Percentiles rank a stretch among this genome's conserved stretches.
Conservation (phyloP, 1,140 invertebrate genomes). For the Drosophila gunungcola region DNA sequence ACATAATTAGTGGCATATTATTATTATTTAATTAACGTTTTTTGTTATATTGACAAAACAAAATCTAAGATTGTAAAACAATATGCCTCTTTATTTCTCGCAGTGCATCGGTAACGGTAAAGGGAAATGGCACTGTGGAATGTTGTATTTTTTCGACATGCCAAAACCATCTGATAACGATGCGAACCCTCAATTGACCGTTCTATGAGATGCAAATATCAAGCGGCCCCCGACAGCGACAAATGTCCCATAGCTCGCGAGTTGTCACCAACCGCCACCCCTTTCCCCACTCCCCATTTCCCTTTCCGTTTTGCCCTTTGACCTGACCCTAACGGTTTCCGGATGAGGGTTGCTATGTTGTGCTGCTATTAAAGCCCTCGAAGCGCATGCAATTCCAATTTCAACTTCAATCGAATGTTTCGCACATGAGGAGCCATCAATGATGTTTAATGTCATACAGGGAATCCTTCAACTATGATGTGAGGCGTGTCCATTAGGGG, state of each 20-base stretch:
- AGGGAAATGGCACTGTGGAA: slow-evolving; percentile 44
- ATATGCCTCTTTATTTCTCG: background rate
- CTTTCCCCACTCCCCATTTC: background rate
- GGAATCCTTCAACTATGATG: slow-evolving; percentile 45
- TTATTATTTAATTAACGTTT: too few species aligned
- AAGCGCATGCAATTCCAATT: slow-evolving; percentile 43
- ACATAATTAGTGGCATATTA: too few species aligned
- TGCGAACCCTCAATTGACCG: slow-evolving; percentile 49
- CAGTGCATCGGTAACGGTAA: slow-evolving; percentile 19
- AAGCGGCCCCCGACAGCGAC: slow-evolving; percentile 35
- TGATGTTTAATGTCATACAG: slow-evolving; percentile 44
- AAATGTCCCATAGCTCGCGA: slow-evolving; percentile 34
- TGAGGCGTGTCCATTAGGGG: slow-evolving; percentile 37
- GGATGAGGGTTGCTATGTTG: slow-evolving; percentile 39
- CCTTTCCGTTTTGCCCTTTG: background rate
- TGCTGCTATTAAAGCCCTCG: slow-evolving; percentile 26
- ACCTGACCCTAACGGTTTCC: slow-evolving; percentile 25
- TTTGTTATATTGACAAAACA: background rate
- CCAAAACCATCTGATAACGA: slow-evolving; percentile 48
- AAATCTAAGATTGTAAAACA: too few species aligned
- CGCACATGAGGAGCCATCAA: slow-evolving; percentile 48
- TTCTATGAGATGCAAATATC: slow-evolving; percentile 48
- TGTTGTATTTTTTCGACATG: slow-evolving; percentile 35
- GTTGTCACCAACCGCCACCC: slow-evolving; percentile 35
- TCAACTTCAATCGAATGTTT: slow-evolving; percentile 36